phyloP scores from a whole-genome alignment of 2,113 vertebrate species.

The Tenrec ecaudatus region DNA sequence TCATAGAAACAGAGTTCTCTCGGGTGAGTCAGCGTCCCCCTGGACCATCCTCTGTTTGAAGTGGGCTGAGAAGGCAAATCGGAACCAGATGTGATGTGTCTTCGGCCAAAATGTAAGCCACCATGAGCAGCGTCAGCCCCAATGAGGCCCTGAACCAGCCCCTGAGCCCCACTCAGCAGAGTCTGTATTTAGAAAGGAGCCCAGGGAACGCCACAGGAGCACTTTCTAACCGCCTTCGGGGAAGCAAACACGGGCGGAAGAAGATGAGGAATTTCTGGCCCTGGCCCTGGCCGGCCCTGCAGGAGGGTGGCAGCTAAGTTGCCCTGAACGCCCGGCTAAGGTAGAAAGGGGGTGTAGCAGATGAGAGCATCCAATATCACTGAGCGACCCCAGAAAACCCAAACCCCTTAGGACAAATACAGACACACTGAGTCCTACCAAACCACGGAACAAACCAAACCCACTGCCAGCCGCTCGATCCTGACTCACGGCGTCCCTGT shows the following conservation, averaged over 20 bases:
- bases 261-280: too few relatives aligned
- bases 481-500: too few relatives aligned
- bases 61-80: conserved; percentile 84
- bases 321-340: neutral
- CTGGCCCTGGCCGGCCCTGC: too few relatives aligned
- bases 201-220: conserved; percentile 64
- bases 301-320: too few relatives aligned
- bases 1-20: conserved; percentile 78
- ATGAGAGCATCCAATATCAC: neutral
- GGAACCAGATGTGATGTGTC: conserved; percentile 83
- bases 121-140: conserved; percentile 78
- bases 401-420: neutral
- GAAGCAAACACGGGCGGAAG: neutral
- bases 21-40: conserved; percentile 78
- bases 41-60: conserved; percentile 85
- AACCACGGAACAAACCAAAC: too few relatives aligned
- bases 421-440: neutral
- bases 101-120: conserved; percentile 80
- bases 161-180: conserved; percentile 58
- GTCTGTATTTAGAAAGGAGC: conserved; percentile 65
- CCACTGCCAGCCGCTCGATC: too few relatives aligned
- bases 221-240: conserved; percentile 40
- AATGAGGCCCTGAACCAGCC: conserved; percentile 75
- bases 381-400: conserved; percentile 9
- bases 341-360: conserved; percentile 5